These are phyloP conservation scores for Taxidea taxus DNA, from an alignment of 2,113 vertebrate genomes.

Conservation along the genomic window DNA sequence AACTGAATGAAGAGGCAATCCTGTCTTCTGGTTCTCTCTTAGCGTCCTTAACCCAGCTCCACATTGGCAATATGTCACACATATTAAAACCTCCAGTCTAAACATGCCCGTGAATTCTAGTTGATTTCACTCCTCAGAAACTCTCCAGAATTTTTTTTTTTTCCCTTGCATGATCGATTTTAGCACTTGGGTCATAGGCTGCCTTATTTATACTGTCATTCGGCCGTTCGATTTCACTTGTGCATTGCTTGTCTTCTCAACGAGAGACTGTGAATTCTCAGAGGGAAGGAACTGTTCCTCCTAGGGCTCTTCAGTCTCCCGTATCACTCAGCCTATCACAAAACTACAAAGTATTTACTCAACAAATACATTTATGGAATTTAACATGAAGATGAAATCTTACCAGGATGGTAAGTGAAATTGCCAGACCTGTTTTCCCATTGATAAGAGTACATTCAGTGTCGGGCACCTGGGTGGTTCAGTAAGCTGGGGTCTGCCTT, in stretches of 20 bases:
- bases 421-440: not conserved
- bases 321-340: not conserved
- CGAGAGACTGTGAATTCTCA: not conserved
- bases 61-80: accelerated
- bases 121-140: not conserved
- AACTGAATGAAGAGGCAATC: not conserved
- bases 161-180: not conserved
- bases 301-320: not conserved
- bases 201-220: not conserved
- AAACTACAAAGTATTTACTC: not conserved
- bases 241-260: not conserved
- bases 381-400: not conserved
- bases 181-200: not conserved
- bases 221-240: not conserved
- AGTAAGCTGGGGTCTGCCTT: too few relatives aligned
- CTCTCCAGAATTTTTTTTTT: not conserved
- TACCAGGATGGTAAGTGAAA: not conserved
- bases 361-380: not conserved
- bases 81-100: not conserved
- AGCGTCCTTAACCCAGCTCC: not conserved
- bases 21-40: not conserved
- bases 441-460: not conserved
- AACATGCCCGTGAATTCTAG: not conserved
- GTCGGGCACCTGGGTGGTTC: not conserved
- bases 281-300: not conserved